These are phyloP conservation scores for Saturnia pavonia DNA, from an alignment of 2,888 invertebrate genomes.

Conservation along the genomic window DNA sequence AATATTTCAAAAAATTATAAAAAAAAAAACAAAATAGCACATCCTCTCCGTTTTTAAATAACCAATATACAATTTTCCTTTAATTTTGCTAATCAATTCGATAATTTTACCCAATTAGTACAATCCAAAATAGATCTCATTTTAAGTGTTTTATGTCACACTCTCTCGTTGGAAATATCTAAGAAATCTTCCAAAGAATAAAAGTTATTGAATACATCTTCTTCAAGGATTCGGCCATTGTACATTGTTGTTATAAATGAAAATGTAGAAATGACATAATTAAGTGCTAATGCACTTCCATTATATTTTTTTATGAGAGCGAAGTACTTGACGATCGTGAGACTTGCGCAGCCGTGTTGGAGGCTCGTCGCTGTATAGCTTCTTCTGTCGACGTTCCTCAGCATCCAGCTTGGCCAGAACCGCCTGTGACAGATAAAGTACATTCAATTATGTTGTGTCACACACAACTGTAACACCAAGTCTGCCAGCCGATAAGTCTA, in stretches of 20 bases:
- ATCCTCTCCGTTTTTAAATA: background rate
- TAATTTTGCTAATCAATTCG: background rate
- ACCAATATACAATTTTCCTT: background rate
- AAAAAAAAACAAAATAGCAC: conserved; percentile 37
- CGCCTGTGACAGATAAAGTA: conserved; percentile 41
- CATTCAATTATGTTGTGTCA: background rate
- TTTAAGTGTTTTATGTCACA: background rate
- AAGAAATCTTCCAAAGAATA: background rate
- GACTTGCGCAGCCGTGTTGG: conserved; percentile 64
- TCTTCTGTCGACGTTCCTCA: conserved; percentile 58
- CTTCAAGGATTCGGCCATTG: background rate
- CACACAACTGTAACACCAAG: background rate
- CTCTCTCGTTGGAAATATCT: background rate
- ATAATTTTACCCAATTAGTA: background rate
- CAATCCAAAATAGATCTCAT: background rate
- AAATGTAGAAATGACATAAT: background rate
- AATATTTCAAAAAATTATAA: conserved; percentile 48
- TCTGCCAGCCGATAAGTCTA: background rate
- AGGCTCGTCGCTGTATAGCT: conserved; percentile 56
- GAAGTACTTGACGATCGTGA: conserved; percentile 44
- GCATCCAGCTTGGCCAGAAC: conserved; percentile 47
- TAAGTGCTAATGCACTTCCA: background rate
- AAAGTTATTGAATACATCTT: background rate
- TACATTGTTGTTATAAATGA: background rate
- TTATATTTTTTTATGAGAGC: conserved; percentile 47